Conservation (phyloP, 2,113 vertebrate species). For the Odocoileus hemionus region DNA sequence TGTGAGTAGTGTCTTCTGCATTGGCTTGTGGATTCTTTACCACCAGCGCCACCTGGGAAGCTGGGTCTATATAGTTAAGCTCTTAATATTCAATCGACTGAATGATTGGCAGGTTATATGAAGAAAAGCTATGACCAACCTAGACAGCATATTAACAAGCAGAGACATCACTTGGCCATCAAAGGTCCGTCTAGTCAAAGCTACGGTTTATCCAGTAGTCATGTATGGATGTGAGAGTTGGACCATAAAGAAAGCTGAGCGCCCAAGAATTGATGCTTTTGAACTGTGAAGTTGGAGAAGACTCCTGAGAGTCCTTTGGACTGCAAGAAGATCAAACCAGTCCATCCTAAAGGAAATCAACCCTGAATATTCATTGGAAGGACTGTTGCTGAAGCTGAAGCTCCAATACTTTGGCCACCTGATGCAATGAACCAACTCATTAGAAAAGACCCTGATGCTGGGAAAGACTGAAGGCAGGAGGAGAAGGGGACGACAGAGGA, state of each 20-base stretch:
- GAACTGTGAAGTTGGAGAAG: not conserved
- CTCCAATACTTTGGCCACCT: not conserved
- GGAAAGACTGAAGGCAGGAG: not conserved
- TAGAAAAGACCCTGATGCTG: not conserved
- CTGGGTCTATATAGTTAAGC: not conserved
- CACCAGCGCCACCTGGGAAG: not conserved
- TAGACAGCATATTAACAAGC: not conserved
- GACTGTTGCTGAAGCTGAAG: not conserved
- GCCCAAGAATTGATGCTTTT: not conserved
- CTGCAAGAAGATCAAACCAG: not conserved
- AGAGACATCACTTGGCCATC: not conserved
- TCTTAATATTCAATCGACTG: not conserved
- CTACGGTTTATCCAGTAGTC: not conserved
- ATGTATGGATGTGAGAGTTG: not conserved
- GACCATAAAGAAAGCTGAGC: not conserved
- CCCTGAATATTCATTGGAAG: not conserved
- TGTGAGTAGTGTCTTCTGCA: not conserved
- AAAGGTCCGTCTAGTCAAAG: not conserved
- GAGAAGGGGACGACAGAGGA: not conserved
- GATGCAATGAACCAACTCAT: not conserved
- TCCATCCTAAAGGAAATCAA: not conserved
- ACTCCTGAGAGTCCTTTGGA: not conserved
- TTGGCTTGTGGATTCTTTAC: not conserved
- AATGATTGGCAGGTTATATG: not conserved
- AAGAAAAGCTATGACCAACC: not conserved